Conservation (phyloP, 2,113 vertebrate genomes). For the Sapayoa aenigma region DNA sequence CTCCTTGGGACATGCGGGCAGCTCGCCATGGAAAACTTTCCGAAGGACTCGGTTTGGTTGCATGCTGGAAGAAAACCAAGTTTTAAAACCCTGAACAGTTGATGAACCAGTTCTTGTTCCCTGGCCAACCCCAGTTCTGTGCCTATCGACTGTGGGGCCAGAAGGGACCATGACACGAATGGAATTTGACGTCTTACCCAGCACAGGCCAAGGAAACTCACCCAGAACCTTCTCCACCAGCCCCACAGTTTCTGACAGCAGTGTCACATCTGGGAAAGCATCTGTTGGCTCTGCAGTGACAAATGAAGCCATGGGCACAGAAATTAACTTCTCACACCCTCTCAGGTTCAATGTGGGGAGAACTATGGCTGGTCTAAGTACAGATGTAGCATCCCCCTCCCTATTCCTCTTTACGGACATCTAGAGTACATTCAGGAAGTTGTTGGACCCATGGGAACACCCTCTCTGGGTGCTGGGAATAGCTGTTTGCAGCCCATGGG, state of each 20-base stretch:
- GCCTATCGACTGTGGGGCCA: background rate
- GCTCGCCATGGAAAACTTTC: background rate
- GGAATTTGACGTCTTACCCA: background rate
- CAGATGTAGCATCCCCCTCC: background rate
- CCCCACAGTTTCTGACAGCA: background rate
- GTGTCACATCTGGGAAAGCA: background rate
- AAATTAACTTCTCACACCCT: background rate
- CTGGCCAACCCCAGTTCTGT: background rate
- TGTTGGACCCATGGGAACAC: background rate
- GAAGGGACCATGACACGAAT: background rate
- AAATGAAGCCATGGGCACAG: background rate
- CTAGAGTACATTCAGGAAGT: rapidly evolving
- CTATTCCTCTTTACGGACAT: background rate
- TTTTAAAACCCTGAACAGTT: background rate
- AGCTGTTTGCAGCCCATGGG: background rate
- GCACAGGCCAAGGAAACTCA: background rate
- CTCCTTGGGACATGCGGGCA: background rate
- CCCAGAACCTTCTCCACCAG: background rate
- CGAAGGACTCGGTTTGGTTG: background rate
- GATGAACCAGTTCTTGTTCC: background rate
- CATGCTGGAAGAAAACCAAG: background rate
- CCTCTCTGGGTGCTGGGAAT: background rate
- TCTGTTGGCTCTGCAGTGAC: background rate
- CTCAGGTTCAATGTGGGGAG: background rate
- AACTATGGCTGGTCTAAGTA: background rate